These are phyloP conservation scores for Lymantria monacha DNA, from an alignment of 2,888 invertebrate species.

Conservation along the genomic window DNA sequence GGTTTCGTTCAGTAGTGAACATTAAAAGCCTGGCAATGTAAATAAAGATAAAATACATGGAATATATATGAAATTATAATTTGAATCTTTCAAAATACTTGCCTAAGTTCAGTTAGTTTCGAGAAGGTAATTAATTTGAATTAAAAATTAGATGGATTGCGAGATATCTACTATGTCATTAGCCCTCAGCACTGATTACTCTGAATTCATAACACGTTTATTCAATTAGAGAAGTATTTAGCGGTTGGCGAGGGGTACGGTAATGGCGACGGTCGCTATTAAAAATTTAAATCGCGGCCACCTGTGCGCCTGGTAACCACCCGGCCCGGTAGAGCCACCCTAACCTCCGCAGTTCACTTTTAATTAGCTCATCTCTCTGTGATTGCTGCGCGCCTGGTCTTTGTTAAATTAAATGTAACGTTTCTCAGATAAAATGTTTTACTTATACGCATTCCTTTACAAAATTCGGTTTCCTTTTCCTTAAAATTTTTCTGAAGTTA, in stretches of 20 bases:
- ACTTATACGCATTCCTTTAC: not conserved
- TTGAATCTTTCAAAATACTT: too few relatives aligned
- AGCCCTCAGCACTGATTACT: conserved; percentile 42
- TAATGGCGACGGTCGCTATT: conserved; percentile 31
- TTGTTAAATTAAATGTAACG: not conserved
- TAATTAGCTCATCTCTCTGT: conserved; percentile 16
- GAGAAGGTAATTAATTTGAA: too few relatives aligned
- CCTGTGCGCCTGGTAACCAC: conserved; percentile 19
- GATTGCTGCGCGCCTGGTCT: not conserved
- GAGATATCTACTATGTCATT: too few relatives aligned
- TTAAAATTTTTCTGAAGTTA: not conserved
- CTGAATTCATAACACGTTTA: conserved; percentile 62
- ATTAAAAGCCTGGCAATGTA: too few relatives aligned
- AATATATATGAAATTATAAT: too few relatives aligned
- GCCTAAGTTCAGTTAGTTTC: too few relatives aligned
- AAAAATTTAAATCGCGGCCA: conserved; percentile 38
- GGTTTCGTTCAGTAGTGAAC: too few relatives aligned
- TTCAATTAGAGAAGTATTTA: conserved; percentile 69
- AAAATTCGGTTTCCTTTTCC: not conserved
- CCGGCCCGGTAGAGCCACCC: not conserved
- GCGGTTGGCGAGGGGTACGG: conserved; percentile 37
- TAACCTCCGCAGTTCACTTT: conserved; percentile 18
- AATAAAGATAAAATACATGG: too few relatives aligned
- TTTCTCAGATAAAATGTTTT: not conserved
- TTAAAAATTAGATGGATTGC: too few relatives aligned